Evolutionary conservation across 2,888 invertebrate species (phyloP).

Genomic region (Tipula unca): DNA sequence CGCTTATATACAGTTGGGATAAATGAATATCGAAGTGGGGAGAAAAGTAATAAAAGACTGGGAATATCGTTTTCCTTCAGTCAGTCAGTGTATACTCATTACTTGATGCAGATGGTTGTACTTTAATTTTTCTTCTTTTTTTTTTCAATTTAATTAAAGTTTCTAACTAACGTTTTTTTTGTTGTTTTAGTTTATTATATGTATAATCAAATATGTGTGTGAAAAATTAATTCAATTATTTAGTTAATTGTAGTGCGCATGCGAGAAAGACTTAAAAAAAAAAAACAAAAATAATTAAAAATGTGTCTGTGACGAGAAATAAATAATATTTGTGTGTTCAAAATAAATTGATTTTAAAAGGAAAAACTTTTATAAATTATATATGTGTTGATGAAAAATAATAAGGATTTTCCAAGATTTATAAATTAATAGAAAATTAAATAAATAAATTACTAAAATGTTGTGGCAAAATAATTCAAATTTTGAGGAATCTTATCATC

Average conservation of each 20-base stretch:
- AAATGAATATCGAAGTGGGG: neutral
- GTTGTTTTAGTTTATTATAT: neutral
- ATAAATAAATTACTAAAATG: slow-evolving; percentile 30
- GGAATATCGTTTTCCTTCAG: neutral
- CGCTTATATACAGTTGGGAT: neutral
- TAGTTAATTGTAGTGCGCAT: neutral
- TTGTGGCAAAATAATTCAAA: slow-evolving; percentile 39
- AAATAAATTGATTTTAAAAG: neutral
- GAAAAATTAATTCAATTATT: neutral
- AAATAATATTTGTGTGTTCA: neutral
- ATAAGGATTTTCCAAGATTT: neutral
- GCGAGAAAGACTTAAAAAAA: neutral
- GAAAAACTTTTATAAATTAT: neutral
- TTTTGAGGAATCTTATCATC: slow-evolving; percentile 35
- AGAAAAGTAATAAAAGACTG: slow-evolving; percentile 17
- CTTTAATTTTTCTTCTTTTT: neutral
- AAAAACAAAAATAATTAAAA: neutral
- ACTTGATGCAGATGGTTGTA: neutral
- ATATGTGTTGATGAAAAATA: neutral
- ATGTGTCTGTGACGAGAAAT: slow-evolving; percentile 4
- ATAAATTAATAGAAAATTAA: neutral
- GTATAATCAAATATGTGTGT: neutral
- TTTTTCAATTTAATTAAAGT: neutral
- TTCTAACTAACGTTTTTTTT: neutral
- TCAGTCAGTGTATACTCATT: neutral